Base-by-base conservation (phyloP, 2,113 vertebrate genomes). In the Fregata magnificens region DNA sequence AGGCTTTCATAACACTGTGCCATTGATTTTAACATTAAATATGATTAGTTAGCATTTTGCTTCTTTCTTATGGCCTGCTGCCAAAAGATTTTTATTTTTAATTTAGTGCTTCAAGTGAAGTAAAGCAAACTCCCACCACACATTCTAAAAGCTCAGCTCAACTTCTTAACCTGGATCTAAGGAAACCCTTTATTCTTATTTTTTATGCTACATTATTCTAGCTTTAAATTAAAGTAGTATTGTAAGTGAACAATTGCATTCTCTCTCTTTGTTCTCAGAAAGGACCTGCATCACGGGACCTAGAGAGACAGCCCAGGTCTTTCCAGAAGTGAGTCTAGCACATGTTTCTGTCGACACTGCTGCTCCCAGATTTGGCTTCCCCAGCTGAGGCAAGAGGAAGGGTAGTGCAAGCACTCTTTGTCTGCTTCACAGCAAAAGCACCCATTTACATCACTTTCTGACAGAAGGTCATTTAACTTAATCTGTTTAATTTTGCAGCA, bases 21-120 rank as follows among this genome's bases (percentile, higher is more conserved):
- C 85, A 98, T 97, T 94, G 96, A 97, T 97, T 97, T 97, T 95
- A 96, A 94, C 85, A 90, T 95, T 97, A 92, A 93, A 95, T 95
- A 78, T 94, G 91, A 98, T 97, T 97, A 97, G 94, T 94, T 98
- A 96, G 88, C 79, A 95, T 96, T 98, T 97, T 97, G 53, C 40
- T 87, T 95, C 47, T 86, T 86, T 88, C 58, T 24, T 70, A 70
- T 90, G 93, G 71, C 56, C 90, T 90, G 67, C 69, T 97, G 96
- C 76, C 90, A 95, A 91, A 96, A 82, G 40, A 92, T 86, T 88
- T 93, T 95, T 96, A 78, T 88, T 95, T 95, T 92, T 96, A 95
- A 97, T 97, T 96, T 97, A 96, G 29, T 91, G 44, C 49, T 92
- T 89, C 70, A 93, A 78, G 36, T 86, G 34, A 96, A 93, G 50